Percentiles rank a stretch among this genome's conserved stretches.
phyloP scores from a whole-genome alignment of 2,888 invertebrate species.

The Andrena trimmerana region DNA sequence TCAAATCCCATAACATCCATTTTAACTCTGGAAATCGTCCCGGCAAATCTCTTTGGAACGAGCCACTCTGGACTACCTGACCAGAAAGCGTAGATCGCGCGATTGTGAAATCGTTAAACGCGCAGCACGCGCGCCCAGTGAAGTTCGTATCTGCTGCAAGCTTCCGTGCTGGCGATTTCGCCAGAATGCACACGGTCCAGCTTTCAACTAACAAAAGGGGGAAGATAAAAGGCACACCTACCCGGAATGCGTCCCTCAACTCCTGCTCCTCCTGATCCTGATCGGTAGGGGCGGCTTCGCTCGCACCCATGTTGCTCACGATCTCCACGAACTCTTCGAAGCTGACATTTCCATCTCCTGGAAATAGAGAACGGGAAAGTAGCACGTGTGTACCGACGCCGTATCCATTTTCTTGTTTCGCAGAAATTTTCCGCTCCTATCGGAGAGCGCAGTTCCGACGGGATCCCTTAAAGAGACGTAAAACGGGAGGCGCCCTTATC shows the following conservation, averaged over 20 bases:
- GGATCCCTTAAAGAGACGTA: neutral
- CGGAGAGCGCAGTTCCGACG: neutral
- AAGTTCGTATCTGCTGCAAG: neutral
- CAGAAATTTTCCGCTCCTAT: neutral
- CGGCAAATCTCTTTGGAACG: neutral
- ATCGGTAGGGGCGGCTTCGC: slow-evolving; percentile 89
- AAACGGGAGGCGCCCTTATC: neutral
- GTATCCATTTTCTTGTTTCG: neutral
- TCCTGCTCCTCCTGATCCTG: slow-evolving; percentile 95
- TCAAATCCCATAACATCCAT: neutral
- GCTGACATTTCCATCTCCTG: slow-evolving; percentile 95
- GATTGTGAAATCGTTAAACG: slow-evolving; percentile 31
- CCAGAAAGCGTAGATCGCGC: neutral
- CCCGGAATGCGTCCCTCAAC: slow-evolving; percentile 93
- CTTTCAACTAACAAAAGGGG: slow-evolving; percentile 29
- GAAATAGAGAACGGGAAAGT: slow-evolving; percentile 50
- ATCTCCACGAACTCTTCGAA: slow-evolving; percentile 96
- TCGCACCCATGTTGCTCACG: slow-evolving; percentile 90
- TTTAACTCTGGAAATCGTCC: neutral
- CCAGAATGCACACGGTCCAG: slow-evolving; percentile 15
- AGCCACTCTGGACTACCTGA: neutral
- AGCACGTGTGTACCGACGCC: neutral
- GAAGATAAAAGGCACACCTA: slow-evolving; percentile 81
- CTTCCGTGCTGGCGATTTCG: slow-evolving; percentile 25
- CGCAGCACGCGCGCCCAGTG: neutral